These are phyloP conservation scores for Clarias macrocephalus DNA, from an alignment of 2,113 vertebrate species.

Conservation along the genomic window DNA sequence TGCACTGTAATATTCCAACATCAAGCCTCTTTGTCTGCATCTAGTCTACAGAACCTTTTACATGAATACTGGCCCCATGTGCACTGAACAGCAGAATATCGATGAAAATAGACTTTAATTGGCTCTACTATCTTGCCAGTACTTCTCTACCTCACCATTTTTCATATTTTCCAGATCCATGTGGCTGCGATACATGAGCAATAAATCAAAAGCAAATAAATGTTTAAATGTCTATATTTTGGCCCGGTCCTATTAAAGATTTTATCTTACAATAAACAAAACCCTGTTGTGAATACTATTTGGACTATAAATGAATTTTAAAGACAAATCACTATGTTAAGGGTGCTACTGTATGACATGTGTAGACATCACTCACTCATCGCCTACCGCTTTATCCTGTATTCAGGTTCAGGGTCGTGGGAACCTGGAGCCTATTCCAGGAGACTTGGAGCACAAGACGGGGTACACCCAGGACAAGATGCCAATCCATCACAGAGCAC, in stretches of 20 bases:
- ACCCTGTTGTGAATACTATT: background rate
- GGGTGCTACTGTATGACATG: background rate
- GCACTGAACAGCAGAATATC: constrained; percentile 17
- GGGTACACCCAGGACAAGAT: too few relatives aligned
- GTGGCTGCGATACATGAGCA: background rate
- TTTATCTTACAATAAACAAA: constrained; percentile 34
- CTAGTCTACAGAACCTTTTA: background rate
- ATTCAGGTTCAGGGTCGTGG: too few relatives aligned
- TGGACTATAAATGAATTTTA: background rate
- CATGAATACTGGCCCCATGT: background rate
- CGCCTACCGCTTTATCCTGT: too few relatives aligned
- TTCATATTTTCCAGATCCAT: background rate
- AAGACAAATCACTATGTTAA: background rate
- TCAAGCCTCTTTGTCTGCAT: background rate
- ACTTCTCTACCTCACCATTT: constrained; percentile 15
- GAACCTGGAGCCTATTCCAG: too few relatives aligned
- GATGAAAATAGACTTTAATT: constrained; percentile 1
- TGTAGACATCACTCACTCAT: too few relatives aligned
- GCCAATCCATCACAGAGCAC: too few relatives aligned
- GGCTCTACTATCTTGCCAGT: constrained; percentile 3
- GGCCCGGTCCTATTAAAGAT: constrained; percentile 22
- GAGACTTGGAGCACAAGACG: too few relatives aligned
- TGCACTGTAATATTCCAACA: background rate
- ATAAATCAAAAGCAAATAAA: constrained; percentile 33
- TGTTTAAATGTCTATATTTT: constrained; percentile 27